Evolutionary conservation across 1,140 invertebrate genomes (phyloP).

Genomic region (Mercenaria mercenaria): DNA sequence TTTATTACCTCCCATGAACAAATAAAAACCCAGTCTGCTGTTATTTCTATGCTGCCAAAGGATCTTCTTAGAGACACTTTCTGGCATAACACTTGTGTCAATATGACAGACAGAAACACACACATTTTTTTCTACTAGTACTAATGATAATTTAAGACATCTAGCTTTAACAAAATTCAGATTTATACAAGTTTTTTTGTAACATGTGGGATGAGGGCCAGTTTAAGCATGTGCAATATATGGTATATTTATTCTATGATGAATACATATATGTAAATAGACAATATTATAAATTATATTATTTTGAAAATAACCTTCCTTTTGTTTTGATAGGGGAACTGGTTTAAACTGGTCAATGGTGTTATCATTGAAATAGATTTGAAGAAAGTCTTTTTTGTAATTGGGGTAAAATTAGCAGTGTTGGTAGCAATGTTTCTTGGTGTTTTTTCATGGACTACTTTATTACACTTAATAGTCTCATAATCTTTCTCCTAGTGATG

Average conservation of each 20-base stretch:
- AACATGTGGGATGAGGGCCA: background rate
- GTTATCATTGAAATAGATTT: background rate
- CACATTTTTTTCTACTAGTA: too few relatives aligned
- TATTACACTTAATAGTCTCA: too few relatives aligned
- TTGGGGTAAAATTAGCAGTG: background rate
- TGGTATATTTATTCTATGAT: slow-evolving; percentile 12
- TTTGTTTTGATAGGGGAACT: background rate
- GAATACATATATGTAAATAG: background rate
- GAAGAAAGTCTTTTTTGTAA: background rate
- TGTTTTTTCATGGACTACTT: too few relatives aligned
- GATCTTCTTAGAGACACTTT: too few relatives aligned
- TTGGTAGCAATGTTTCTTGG: background rate
- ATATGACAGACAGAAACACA: too few relatives aligned
- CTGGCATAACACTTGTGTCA: too few relatives aligned
- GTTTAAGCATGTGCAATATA: slow-evolving; percentile 21
- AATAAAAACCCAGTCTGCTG: too few relatives aligned
- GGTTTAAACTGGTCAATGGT: background rate
- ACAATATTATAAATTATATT: background rate
- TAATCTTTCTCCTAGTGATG: too few relatives aligned
- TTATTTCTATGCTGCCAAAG: too few relatives aligned
- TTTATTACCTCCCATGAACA: too few relatives aligned
- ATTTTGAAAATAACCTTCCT: slow-evolving; percentile 5
- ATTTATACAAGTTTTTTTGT: background rate
- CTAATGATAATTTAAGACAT: too few relatives aligned
- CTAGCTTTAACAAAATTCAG: background rate